A percentile compares a stretch with the other conserved stretches of the same genome.
These are phyloP conservation scores for Dolichomitus sp. DNA, from an alignment of 2,888 invertebrate genomes.

Conservation along the genomic window DNA sequence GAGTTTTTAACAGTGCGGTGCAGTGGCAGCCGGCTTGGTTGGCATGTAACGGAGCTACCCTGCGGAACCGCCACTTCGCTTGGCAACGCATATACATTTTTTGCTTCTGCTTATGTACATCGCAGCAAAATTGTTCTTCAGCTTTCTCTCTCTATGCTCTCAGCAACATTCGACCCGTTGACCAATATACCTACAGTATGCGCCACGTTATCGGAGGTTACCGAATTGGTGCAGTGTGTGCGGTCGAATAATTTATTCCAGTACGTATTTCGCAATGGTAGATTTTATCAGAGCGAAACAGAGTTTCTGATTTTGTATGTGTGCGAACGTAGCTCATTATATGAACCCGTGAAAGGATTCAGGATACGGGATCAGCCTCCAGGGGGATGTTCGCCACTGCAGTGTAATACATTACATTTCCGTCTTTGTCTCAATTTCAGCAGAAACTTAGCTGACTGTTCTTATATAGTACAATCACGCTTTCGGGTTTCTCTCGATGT, in stretches of 20 bases:
- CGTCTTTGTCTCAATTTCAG: slow-evolving; percentile 70
- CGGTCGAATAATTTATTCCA: slow-evolving; percentile 5
- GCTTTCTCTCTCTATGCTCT: neutral
- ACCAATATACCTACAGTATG: neutral
- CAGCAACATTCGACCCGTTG: neutral
- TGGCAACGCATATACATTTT: slow-evolving; percentile 12
- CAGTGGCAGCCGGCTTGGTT: neutral
- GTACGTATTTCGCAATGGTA: slow-evolving; percentile 7
- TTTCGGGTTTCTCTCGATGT: neutral
- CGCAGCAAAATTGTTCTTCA: slow-evolving; percentile 8
- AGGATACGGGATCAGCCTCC: slow-evolving; percentile 28
- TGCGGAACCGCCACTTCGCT: neutral
- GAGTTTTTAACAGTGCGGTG: slow-evolving; percentile 31
- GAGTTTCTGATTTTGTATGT: slow-evolving; percentile 26
- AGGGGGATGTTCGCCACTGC: slow-evolving; percentile 66
- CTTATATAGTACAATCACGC: neutral
- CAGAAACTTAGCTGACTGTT: slow-evolving; percentile 49
- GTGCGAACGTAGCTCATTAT: neutral
- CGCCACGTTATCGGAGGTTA: neutral
- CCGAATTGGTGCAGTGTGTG: neutral
- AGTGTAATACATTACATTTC: slow-evolving; percentile 67
- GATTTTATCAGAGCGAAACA: slow-evolving; percentile 27
- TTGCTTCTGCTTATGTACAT: neutral
- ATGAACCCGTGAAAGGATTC: slow-evolving; percentile 60
- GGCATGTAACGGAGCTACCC: neutral